A percentile compares a stretch with the other conserved stretches of the same genome.
phyloP scores from a whole-genome alignment of 30 jellyfish, hydroid and myxozoan genomes.

The Mastigias papua region DNA sequence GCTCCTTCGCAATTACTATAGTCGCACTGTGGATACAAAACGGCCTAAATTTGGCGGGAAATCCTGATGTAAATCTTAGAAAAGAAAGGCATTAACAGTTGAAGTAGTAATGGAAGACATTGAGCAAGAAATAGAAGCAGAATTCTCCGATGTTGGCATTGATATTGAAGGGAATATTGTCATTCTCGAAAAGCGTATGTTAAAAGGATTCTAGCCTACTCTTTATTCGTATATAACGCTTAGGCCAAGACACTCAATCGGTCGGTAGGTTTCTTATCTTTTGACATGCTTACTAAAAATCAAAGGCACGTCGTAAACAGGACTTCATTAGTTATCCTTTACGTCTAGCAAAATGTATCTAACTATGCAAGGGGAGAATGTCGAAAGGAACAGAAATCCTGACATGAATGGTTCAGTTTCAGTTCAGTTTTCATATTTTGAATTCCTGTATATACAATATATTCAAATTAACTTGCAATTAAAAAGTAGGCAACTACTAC shows the following conservation, averaged over 20 bases:
- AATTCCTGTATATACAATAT: not conserved
- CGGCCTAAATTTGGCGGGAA: not conserved
- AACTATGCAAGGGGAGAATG: no score
- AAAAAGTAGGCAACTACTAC: not conserved
- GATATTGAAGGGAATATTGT: slow-evolving; percentile 91
- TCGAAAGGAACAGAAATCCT: no score
- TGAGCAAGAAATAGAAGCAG: slow-evolving; percentile 73
- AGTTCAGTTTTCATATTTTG: no score
- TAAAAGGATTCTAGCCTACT: not conserved
- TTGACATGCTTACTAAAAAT: no score
- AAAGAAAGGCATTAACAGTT: not conserved
- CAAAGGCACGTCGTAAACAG: no score
- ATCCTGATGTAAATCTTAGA: not conserved
- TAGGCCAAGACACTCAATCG: no score
- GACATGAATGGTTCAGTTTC: no score
- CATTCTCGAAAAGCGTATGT: slow-evolving; percentile 80
- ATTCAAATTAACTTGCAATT: not conserved
- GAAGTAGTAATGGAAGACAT: slow-evolving; percentile 28
- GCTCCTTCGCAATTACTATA: not conserved
- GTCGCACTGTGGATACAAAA: no score
- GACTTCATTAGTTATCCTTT: no score
- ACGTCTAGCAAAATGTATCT: no score
- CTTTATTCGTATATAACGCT: not conserved
- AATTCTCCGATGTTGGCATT: slow-evolving; percentile 89
- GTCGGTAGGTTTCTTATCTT: no score